phyloP scores from a whole-genome alignment of 2,113 vertebrate species.

The Paralichthys olivaceus region DNA sequence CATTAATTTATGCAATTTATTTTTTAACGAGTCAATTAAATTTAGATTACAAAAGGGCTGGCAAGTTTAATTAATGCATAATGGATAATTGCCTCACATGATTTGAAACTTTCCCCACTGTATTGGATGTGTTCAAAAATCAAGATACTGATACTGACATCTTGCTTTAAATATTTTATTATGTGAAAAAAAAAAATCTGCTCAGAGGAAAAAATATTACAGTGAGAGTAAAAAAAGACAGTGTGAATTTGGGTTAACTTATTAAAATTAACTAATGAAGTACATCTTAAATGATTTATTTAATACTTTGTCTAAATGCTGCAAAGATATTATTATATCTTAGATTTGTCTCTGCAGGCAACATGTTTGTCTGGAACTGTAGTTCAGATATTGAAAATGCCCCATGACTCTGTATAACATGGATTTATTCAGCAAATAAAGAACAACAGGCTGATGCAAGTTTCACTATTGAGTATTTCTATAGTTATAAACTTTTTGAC shows the following conservation, averaged over 20 bases:
- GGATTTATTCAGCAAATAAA: too few relatives aligned
- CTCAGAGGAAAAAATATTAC: not conserved
- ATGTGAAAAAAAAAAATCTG: not conserved
- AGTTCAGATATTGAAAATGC: too few relatives aligned
- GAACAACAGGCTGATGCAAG: too few relatives aligned
- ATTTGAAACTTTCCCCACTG: slow-evolving; percentile 57
- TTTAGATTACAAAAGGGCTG: slow-evolving; percentile 73
- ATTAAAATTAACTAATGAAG: slow-evolving; percentile 6
- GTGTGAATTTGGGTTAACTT: not conserved
- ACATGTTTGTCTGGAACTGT: not conserved
- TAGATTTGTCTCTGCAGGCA: not conserved
- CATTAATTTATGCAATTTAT: slow-evolving; percentile 77
- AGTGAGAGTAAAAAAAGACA: not conserved
- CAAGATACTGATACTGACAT: slow-evolving; percentile 2
- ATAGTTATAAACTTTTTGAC: too few relatives aligned
- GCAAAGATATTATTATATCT: not conserved
- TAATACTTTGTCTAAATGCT: not conserved
- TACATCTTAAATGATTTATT: not conserved
- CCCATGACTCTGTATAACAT: too few relatives aligned
- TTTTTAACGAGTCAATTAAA: slow-evolving; percentile 78
- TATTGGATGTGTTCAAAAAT: slow-evolving; percentile 8
- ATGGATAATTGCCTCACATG: slow-evolving; percentile 67
- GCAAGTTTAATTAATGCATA: slow-evolving; percentile 72
- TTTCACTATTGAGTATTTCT: too few relatives aligned
- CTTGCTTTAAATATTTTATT: slow-evolving; percentile 14